Base-by-base conservation (phyloP, 2,888 invertebrate species). In the Scaptodrosophila latifasciaeformis region DNA sequence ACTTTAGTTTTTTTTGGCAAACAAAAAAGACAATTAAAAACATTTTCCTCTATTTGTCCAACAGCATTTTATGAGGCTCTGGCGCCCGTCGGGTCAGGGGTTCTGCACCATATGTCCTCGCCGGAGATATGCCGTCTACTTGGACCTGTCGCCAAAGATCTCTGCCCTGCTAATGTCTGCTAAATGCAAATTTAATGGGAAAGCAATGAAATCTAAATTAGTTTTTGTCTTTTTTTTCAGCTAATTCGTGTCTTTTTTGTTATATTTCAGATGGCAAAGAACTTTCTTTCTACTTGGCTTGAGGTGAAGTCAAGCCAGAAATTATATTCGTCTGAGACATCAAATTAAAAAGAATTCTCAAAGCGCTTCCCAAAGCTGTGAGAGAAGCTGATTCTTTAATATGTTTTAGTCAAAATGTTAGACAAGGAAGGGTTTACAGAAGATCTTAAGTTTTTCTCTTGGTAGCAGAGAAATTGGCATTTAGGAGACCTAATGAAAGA, bases 261-360 rank as follows among this genome's bases (percentile, higher is more conserved):
- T n/a, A n/a, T n/a, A n/a, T n/a, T 60, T 71, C 65, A 60, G 59
- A 39, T 50, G 61, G 62, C n/a, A n/a, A n/a, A n/a, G 59, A 67
- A 54, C 54, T 63, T 39, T 46, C 66, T 71, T 79, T 74, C 74
- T 70, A 79, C 63, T 69, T 62, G 49, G 62, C 62, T 75, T 51
- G 12, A 59, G 49, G 24, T 59, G 56, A 64, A 79, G 35, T 79
- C 64, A 67, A 70, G 67, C 75, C 47, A 57, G 79, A 75, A 75
- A 79, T 75, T 70, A 75, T n/a, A n/a, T n/a, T n/a, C n/a, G n/a
- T n/a, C n/a, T n/a, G n/a, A n/a, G n/a, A n/a, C n/a, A n/a, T n/a
- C n/a, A n/a, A n/a, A n/a, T n/a, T n/a, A n/a, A n/a, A n/a, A n/a
- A n/a, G n/a, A n/a, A n/a, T n/a, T n/a, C n/a, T n/a, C n/a, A n/a